Evolutionary conservation across 2,113 vertebrate genomes (phyloP).

Genomic region (Acrocephalus arundinaceus): DNA sequence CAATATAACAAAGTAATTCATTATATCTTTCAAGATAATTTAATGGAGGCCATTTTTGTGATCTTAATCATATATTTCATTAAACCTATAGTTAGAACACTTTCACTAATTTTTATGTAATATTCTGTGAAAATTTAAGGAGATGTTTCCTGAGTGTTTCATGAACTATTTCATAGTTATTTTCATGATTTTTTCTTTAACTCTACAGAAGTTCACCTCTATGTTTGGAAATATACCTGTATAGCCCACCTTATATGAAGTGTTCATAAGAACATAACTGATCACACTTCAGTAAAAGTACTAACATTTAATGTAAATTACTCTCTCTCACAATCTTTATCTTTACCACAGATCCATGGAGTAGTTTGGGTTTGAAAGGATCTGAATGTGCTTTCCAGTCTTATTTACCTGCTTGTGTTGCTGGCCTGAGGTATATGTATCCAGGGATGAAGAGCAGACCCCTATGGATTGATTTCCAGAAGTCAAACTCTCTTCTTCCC

Average conservation of each 20-base stretch:
- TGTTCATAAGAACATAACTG: not conserved
- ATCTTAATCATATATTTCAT: conserved; percentile 20
- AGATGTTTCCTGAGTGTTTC: not conserved
- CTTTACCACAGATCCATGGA: not conserved
- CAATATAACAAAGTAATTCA: not conserved
- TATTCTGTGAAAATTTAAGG: not conserved
- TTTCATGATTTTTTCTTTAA: not conserved
- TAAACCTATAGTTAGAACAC: not conserved
- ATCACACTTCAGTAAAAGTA: not conserved
- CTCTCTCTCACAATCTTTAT: not conserved
- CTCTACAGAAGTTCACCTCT: not conserved
- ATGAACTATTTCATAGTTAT: not conserved
- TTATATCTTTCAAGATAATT: not conserved
- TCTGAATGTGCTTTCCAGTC: not conserved
- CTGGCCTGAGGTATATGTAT: not conserved
- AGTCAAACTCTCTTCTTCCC: not conserved
- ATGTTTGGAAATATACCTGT: not conserved
- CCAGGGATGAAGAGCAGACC: not conserved
- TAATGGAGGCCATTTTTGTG: not conserved
- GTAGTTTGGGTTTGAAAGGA: not conserved
- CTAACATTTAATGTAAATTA: not conserved
- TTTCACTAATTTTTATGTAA: not conserved
- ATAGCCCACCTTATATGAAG: not conserved
- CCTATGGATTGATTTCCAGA: not conserved
- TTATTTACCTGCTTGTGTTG: not conserved